Evolutionary conservation across 2,888 invertebrate genomes (phyloP).

Genomic region (Epirrhoe tristata): DNA sequence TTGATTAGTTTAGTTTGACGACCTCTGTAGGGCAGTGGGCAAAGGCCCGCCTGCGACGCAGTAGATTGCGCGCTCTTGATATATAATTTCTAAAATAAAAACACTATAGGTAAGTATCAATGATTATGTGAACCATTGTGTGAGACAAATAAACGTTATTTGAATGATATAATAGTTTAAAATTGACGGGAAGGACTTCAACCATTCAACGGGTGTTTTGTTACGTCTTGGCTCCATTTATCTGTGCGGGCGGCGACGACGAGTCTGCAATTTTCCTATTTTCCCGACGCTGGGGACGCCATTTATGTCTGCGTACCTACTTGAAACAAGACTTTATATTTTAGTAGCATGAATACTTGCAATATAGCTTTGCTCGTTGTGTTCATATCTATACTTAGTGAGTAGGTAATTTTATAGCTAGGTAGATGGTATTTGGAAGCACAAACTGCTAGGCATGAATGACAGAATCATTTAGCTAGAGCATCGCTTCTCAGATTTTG

Average conservation of each 20-base stretch:
- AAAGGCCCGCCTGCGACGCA: too few relatives aligned
- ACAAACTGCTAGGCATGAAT: too few relatives aligned
- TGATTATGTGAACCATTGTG: too few relatives aligned
- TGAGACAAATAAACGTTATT: too few relatives aligned
- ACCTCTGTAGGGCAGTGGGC: too few relatives aligned
- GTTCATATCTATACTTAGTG: too few relatives aligned
- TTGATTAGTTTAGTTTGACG: too few relatives aligned
- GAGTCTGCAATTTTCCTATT: constrained; percentile 19
- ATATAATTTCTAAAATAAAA: too few relatives aligned
- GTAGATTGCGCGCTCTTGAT: too few relatives aligned
- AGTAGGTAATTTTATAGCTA: not conserved
- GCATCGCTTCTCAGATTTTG: too few relatives aligned
- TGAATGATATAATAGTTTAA: not conserved
- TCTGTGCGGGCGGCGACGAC: constrained; percentile 10
- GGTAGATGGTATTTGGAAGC: not conserved
- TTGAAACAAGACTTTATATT: constrained; percentile 8
- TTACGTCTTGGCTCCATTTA: constrained; percentile 25
- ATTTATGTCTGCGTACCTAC: constrained; percentile 3
- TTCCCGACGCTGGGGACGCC: constrained; percentile 2
- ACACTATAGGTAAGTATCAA: too few relatives aligned
- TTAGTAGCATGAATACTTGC: constrained; percentile 1
- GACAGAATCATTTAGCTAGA: too few relatives aligned
- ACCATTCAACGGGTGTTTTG: constrained; percentile 7
- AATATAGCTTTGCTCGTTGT: not conserved
- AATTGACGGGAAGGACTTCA: constrained; percentile 4